These are phyloP conservation scores for Andrena haemorrhoa DNA, from an alignment of 2,888 invertebrate species.

Conservation along the genomic window DNA sequence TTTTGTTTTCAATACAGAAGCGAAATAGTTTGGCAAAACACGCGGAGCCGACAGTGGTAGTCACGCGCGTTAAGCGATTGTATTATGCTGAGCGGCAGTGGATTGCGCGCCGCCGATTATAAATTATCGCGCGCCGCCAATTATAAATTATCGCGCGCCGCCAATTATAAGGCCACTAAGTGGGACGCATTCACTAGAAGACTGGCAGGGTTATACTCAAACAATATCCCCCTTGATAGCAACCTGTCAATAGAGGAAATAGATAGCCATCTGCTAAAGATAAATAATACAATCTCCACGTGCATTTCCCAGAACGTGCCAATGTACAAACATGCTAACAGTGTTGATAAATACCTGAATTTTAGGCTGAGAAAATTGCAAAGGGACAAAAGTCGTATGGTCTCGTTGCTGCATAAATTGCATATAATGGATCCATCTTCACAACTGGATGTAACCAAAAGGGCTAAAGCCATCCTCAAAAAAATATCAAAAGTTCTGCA, in stretches of 20 bases:
- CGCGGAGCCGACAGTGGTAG: no score
- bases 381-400: neutral
- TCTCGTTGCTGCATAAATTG: neutral
- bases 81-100: no score
- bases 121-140: no score
- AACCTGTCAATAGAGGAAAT: slow-evolving; percentile 3
- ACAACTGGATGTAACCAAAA: neutral
- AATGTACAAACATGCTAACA: neutral
- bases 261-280: neutral
- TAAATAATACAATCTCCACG: neutral
- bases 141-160: neutral
- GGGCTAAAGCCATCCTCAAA: neutral
- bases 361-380: neutral
- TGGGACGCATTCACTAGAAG: neutral
- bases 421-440: neutral
- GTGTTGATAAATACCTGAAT: neutral
- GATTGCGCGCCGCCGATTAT: no score
- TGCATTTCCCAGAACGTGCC: neutral
- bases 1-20: no score
- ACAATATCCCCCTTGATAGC: neutral
- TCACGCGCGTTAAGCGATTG: no score
- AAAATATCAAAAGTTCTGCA: neutral
- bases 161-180: neutral
- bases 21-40: no score
- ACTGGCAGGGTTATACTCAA: neutral